phyloP scores from a whole-genome alignment of 1,140 invertebrate species.

The Metaphire vulgaris region DNA sequence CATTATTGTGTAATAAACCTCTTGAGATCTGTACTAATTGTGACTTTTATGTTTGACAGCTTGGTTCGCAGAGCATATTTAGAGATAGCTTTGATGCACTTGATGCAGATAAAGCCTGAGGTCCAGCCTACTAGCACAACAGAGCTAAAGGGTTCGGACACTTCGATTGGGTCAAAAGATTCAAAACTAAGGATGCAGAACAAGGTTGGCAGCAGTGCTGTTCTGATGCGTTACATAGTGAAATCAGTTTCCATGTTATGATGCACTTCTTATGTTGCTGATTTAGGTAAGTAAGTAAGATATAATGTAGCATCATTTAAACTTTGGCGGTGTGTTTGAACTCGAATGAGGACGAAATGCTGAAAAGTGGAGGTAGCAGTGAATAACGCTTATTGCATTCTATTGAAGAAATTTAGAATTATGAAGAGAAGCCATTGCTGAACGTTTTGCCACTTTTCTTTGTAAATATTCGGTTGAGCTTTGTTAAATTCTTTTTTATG shows the following conservation, averaged over 20 bases:
- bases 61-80: background rate
- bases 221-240: background rate
- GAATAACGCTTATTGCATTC: too few species aligned
- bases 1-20: background rate
- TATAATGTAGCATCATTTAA: too few species aligned
- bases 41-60: background rate
- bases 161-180: background rate
- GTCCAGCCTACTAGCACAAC: background rate
- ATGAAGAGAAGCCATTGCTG: too few species aligned
- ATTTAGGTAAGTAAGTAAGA: too few species aligned
- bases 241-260: background rate
- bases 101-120: background rate
- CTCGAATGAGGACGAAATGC: too few species aligned
- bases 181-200: background rate
- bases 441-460: too few species aligned
- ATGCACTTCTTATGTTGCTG: too few species aligned
- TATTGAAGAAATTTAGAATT: too few species aligned
- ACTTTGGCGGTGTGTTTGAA: too few species aligned
- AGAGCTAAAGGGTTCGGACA: background rate
- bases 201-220: background rate
- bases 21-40: background rate
- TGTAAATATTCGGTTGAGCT: too few species aligned
- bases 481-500: too few species aligned
- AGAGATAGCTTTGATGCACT: background rate
- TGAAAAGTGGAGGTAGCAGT: too few species aligned